A percentile compares a stretch with the other conserved stretches of the same genome.
Conservation (phyloP, 1,140 invertebrate species). For the Eurosta solidaginis region DNA sequence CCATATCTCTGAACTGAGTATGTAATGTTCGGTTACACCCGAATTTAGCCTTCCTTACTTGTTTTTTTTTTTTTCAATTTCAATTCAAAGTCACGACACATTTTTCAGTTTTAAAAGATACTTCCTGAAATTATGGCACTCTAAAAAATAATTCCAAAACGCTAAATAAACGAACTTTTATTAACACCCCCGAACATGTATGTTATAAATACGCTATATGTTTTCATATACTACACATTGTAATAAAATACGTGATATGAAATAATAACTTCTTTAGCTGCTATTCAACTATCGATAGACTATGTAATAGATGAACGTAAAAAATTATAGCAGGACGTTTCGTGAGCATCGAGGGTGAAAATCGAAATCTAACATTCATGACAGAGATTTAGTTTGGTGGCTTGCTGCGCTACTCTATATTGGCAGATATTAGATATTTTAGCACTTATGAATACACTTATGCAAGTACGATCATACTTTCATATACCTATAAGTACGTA, state of each 20-base stretch:
- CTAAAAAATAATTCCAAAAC: too few relatives aligned
- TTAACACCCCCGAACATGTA: too few relatives aligned
- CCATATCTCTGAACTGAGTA: too few relatives aligned
- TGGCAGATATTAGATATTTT: constrained; percentile 7
- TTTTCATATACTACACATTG: not conserved
- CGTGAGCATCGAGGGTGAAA: not conserved
- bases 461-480: not conserved
- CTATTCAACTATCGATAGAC: constrained; percentile 21
- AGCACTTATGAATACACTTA: not conserved
- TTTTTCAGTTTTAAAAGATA: too few relatives aligned
- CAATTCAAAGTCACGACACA: too few relatives aligned
- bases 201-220: too few relatives aligned
- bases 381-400: not conserved
- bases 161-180: too few relatives aligned
- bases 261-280: constrained; percentile 27
- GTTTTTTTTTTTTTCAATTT: too few relatives aligned
- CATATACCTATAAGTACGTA: not conserved
- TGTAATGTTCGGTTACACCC: too few relatives aligned
- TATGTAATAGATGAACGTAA: not conserved
- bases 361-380: not conserved
- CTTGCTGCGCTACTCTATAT: not conserved
- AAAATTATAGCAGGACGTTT: not conserved
- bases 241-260: constrained; percentile 31
- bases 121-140: too few relatives aligned
- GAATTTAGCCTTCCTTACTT: too few relatives aligned